Evolutionary conservation across 1,140 invertebrate species (phyloP).

Genomic region (Papilio aristodemus): DNA sequence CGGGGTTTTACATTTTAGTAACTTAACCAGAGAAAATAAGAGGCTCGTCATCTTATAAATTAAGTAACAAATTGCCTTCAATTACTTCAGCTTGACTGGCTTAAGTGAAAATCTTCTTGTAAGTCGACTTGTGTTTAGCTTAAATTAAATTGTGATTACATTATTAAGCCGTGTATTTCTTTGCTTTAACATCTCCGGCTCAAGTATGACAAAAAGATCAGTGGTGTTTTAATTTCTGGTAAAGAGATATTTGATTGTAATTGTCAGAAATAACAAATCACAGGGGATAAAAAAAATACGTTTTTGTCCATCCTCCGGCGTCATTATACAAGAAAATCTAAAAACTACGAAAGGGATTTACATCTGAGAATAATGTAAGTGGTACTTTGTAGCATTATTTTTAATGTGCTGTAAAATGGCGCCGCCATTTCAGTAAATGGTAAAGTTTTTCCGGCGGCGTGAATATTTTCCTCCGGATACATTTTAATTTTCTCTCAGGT

Average conservation of each 20-base stretch:
- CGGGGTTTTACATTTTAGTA: not conserved
- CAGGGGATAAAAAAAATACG: too few relatives aligned
- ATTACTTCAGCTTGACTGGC: not conserved
- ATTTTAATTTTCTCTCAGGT: conserved; percentile 5
- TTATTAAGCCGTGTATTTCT: too few relatives aligned
- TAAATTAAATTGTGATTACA: not conserved
- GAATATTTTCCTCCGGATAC: not conserved
- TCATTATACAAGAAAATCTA: too few relatives aligned
- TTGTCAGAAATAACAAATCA: too few relatives aligned
- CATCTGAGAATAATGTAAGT: not conserved
- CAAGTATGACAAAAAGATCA: too few relatives aligned
- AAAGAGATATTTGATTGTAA: too few relatives aligned
- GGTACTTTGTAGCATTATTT: not conserved
- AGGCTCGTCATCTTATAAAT: not conserved
- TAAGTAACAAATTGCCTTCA: conserved; percentile 1
- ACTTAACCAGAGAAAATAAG: not conserved
- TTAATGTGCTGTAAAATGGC: not conserved
- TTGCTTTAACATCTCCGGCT: too few relatives aligned
- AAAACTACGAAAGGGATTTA: too few relatives aligned
- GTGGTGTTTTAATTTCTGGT: too few relatives aligned
- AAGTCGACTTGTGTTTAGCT: not conserved
- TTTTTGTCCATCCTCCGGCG: too few relatives aligned
- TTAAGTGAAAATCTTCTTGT: not conserved
- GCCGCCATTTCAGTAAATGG: not conserved
- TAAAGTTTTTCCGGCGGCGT: conserved; percentile 4